These are phyloP conservation scores for Okamejei kenojei DNA, from an alignment of 2,797 vertebrate species.

Conservation along the genomic window DNA sequence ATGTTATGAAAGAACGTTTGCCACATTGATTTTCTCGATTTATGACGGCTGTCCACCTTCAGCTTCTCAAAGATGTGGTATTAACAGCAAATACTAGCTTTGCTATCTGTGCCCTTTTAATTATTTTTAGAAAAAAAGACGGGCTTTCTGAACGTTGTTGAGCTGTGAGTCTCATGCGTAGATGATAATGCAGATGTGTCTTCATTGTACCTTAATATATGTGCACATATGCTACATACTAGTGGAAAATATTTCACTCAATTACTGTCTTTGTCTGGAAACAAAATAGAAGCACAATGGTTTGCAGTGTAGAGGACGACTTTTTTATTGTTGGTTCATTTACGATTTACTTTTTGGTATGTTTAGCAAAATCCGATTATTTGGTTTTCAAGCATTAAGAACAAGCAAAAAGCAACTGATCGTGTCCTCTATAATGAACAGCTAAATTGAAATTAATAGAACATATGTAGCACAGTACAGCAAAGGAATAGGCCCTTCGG, in stretches of 20 bases:
- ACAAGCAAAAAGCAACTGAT: no score
- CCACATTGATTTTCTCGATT: background rate
- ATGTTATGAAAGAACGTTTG: background rate
- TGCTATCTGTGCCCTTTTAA: background rate
- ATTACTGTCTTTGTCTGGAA: background rate
- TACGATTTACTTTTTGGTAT: no score
- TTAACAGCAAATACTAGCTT: background rate
- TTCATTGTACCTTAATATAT: background rate
- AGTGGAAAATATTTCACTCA: background rate
- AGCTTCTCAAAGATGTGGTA: background rate
- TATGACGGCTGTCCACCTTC: background rate
- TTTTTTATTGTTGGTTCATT: no score
- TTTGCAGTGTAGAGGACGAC: background rate
- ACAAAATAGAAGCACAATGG: background rate
- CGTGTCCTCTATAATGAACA: no score
- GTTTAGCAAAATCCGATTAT: no score
- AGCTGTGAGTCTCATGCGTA: background rate
- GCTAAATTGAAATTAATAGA: no score
- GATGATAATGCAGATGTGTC: background rate
- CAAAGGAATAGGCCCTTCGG: no score
- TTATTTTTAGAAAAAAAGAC: background rate
- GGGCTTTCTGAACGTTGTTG: background rate
- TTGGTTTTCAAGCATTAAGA: no score
- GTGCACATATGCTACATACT: background rate
- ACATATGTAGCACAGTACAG: no score